Percentiles rank a stretch among this genome's conserved stretches.
Evolutionary conservation across 2,888 invertebrate species (phyloP).

Genomic region (Plemyria rubiginata): DNA sequence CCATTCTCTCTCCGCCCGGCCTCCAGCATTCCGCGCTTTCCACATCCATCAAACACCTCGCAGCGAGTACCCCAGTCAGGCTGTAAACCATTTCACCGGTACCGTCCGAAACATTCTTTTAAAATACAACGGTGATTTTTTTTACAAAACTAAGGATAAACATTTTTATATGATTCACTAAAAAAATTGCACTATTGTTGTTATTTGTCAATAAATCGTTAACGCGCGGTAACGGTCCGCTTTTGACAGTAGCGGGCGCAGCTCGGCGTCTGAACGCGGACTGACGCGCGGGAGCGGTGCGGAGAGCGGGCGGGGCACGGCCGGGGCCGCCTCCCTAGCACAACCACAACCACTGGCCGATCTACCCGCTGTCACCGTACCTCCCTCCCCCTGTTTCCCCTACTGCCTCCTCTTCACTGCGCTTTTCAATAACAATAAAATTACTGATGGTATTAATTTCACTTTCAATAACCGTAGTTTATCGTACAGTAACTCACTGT

Average conservation of each 20-base stretch:
- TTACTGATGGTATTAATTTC: slow-evolving; percentile 54
- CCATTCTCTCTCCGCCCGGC: slow-evolving; percentile 73
- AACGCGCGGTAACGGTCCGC: slow-evolving; percentile 42
- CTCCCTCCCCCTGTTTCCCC: slow-evolving; percentile 52
- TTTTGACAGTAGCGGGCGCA: slow-evolving; percentile 52
- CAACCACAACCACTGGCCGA: slow-evolving; percentile 71
- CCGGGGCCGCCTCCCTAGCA: slow-evolving; percentile 60
- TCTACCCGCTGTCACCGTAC: slow-evolving; percentile 73
- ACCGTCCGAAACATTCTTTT: slow-evolving; percentile 64
- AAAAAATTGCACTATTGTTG: slow-evolving; percentile 37
- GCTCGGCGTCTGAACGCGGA: slow-evolving; percentile 74
- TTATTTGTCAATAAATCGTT: slow-evolving; percentile 48
- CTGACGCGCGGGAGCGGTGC: slow-evolving; percentile 69
- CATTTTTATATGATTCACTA: slow-evolving; percentile 22
- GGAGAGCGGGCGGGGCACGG: slow-evolving; percentile 60
- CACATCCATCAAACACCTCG: slow-evolving; percentile 80
- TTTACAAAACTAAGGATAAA: neutral
- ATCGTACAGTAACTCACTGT: slow-evolving; percentile 8
- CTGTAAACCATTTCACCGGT: slow-evolving; percentile 65
- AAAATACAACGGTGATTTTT: slow-evolving; percentile 22
- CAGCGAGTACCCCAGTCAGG: slow-evolving; percentile 55
- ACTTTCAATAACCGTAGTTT: slow-evolving; percentile 47
- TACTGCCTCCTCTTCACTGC: slow-evolving; percentile 53
- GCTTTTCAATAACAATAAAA: slow-evolving; percentile 72
- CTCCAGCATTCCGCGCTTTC: slow-evolving; percentile 76